Evolutionary conservation across 2,113 vertebrate genomes (phyloP).

Genomic region (Hypocryptadius cinnamomeus): DNA sequence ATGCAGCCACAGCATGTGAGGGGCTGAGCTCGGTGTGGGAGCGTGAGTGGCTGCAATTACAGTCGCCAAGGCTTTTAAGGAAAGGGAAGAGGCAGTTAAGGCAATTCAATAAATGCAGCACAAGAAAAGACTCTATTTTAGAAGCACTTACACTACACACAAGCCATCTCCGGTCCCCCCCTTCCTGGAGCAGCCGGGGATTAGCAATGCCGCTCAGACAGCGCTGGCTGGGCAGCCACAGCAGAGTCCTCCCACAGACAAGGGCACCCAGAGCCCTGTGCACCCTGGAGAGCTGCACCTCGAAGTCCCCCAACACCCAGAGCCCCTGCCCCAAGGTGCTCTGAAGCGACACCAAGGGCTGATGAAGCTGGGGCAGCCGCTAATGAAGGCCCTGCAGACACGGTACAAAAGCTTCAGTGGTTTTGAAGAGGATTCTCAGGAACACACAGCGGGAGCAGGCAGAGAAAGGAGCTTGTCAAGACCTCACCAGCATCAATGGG

Average conservation of each 20-base stretch:
- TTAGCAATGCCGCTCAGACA: background rate
- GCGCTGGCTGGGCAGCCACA: background rate
- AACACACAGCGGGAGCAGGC: background rate
- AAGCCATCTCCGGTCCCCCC: background rate
- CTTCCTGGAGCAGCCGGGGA: background rate
- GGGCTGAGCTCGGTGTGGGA: background rate
- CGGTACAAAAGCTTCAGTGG: background rate
- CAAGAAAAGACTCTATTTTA: background rate
- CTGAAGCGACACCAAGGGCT: background rate
- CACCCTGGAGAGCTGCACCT: background rate
- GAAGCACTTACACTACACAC: background rate
- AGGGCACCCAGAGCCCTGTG: background rate
- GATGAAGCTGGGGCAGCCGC: background rate
- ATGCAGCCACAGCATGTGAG: fast-evolving
- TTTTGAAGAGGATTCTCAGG: constrained; percentile 13
- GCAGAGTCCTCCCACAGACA: background rate
- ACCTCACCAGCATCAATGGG: background rate
- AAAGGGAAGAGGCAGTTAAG: background rate
- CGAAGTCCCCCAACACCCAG: fast-evolving
- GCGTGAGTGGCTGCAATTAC: background rate
- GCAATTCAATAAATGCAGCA: background rate
- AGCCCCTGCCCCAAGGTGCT: background rate
- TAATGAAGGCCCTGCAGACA: background rate
- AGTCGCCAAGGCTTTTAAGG: background rate
- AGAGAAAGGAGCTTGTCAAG: constrained; percentile 41